Base-by-base conservation (phyloP, 2,113 vertebrate species). In the Erpornis zantholeuca region DNA sequence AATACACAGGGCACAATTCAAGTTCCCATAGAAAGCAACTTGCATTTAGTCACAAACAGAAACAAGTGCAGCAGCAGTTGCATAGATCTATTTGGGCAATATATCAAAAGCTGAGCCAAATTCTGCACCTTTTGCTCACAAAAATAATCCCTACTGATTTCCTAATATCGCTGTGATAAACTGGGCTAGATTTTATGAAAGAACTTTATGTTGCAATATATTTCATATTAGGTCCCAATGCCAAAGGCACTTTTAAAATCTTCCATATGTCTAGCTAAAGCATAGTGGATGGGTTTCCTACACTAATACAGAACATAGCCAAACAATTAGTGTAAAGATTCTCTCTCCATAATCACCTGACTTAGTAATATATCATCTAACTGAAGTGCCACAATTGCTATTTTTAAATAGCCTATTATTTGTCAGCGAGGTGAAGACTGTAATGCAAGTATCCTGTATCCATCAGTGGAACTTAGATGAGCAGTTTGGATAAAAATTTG, bases 1-100 rank as follows among this genome's bases (percentile, higher is more conserved):
- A 97, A 95, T 42, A 75, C 66, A 71, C 61, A 90, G 57, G 88
- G 91, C 82, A 86, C 44, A 88, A 81, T 86, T 91, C 89, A 86
- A 79, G 86, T 85, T 94, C 72, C 54, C 33, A 78, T 24, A 72
- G 56, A 92, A 90, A 93, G 35, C 31, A 94, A 66, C 61, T 94
- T 86, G 94, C 82, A 90, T 94, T 93, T 79, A 77, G 68, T 73
- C 79, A 81, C 47, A 86, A 94, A 77, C 35, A 93, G 64, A 72
- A 83, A 36, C 42, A 82, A 72, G 61, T 7, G 29, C 82, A 83
- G 50, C 23, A 92, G 82, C 47, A 91, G 54, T 79, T 0, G 0
- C n/a, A 59, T 1, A 84, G 42, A 82, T 70, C 16, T 42, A 59
- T 57, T 63, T 28, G 35, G 63, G 59, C 47, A 73, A 18, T 28